Evolutionary conservation across 1,140 invertebrate genomes (phyloP).

Genomic region (Radopholus similis): DNA sequence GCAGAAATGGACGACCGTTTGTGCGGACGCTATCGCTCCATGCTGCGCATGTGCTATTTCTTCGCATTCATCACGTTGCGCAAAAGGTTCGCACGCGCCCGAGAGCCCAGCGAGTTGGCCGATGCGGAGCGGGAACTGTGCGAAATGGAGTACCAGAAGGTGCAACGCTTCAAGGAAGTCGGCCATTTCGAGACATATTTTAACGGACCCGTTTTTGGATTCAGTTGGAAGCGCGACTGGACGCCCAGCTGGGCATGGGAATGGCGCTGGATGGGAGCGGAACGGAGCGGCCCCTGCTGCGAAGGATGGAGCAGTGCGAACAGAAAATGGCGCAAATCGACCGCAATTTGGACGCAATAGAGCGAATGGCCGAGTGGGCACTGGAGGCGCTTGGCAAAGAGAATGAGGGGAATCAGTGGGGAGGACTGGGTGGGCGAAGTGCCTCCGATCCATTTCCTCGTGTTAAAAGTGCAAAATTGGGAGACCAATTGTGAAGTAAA

Average conservation of each 20-base stretch:
- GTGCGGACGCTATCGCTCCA: conserved; percentile 7
- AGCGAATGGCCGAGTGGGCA: no score
- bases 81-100: conserved; percentile 38
- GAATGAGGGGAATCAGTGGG: no score
- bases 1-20: neutral
- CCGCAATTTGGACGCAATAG: no score
- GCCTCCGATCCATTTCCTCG: no score
- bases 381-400: no score
- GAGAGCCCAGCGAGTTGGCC: conserved; percentile 46
- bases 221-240: conserved; percentile 23
- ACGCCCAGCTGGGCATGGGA: conserved; percentile 18
- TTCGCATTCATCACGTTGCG: conserved; percentile 27
- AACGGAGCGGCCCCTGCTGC: no score
- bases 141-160: conserved; percentile 38
- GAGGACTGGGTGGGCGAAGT: no score
- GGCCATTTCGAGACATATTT: neutral
- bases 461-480: no score
- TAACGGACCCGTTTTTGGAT: neutral
- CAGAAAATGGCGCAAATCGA: no score
- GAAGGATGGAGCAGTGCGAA: no score
- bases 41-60: conserved; percentile 42
- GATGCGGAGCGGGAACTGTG: conserved; percentile 43
- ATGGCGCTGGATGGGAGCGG: no score
- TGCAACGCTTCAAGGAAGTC: conserved; percentile 23
- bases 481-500: no score